Evolutionary conservation across 53 echinoderm and acorn worm genomes (phyloP).

Genomic region (Actinopyga echinites): DNA sequence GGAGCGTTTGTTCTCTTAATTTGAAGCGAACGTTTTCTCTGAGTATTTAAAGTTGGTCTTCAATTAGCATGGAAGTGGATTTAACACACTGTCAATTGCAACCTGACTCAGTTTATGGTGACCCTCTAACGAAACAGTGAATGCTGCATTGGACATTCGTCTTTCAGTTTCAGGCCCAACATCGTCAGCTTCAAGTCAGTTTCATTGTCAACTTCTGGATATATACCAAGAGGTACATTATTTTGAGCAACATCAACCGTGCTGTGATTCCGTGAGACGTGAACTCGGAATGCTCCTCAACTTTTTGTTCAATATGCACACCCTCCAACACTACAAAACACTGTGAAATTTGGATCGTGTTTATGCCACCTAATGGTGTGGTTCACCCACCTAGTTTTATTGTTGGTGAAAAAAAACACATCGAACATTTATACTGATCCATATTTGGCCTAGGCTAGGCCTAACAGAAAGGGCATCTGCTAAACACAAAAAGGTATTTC

Average conservation of each 20-base stretch:
- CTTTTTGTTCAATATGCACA: constrained; percentile 44
- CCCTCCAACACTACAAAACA: constrained; percentile 28
- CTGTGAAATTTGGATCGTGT: constrained; percentile 47
- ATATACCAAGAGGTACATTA: background rate
- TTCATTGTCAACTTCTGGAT: background rate
- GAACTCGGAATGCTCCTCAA: constrained; percentile 52
- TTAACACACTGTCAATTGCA: constrained; percentile 30
- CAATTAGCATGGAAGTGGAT: constrained; percentile 45
- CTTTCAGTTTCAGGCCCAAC: background rate
- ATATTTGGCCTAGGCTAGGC: too few species aligned
- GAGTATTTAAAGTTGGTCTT: constrained; percentile 30
- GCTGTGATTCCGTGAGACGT: constrained; percentile 35
- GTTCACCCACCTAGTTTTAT: constrained; percentile 26
- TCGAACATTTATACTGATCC: constrained; percentile 31
- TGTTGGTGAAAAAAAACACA: constrained; percentile 34
- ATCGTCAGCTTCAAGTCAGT: background rate
- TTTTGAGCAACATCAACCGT: background rate
- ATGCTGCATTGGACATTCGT: constrained; percentile 5
- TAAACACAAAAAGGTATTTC: too few species aligned
- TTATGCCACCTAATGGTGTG: constrained; percentile 7
- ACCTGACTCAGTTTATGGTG: constrained; percentile 39
- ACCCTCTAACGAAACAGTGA: constrained; percentile 36
- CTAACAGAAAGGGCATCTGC: too few species aligned
- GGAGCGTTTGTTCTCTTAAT: constrained; percentile 9
- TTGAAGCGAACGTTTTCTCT: constrained; percentile 15